Evolutionary conservation across 2,113 vertebrate species (phyloP).

Genomic region (Girardinichthys multiradiatus): DNA sequence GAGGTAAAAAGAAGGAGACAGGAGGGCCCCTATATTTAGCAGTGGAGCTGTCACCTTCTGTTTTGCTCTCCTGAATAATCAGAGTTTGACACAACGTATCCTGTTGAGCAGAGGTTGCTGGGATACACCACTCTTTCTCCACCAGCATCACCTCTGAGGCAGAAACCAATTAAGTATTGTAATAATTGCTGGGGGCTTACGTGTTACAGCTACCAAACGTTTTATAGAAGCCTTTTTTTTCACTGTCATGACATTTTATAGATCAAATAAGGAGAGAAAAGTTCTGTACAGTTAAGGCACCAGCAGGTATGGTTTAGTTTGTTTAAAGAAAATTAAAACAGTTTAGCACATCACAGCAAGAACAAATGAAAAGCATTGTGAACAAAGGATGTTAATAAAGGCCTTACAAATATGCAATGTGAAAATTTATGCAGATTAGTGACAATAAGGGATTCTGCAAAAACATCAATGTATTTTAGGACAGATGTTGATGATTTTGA

Average conservation of each 20-base stretch:
- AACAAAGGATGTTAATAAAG: conserved; percentile 7
- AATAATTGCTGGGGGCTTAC: conserved; percentile 63
- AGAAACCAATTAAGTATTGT: conserved; percentile 57
- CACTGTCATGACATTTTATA: conserved; percentile 24
- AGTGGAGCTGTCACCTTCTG: conserved; percentile 78
- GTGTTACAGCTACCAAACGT: conserved; percentile 48
- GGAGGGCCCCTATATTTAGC: conserved; percentile 83
- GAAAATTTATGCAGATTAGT: background rate
- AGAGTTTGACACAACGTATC: conserved; percentile 76
- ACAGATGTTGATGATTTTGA: background rate
- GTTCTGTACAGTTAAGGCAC: conserved; percentile 30
- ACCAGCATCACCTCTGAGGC: conserved; percentile 52
- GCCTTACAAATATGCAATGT: background rate
- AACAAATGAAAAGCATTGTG: background rate
- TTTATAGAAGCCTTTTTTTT: conserved; percentile 34
- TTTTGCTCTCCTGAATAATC: conserved; percentile 76
- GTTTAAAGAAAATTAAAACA: background rate
- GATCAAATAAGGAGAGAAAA: conserved; percentile 12
- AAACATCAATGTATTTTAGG: background rate
- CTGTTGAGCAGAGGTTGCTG: conserved; percentile 77
- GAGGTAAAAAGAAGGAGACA: conserved; percentile 67
- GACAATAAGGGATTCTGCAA: background rate
- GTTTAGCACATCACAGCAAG: background rate
- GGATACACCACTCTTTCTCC: conserved; percentile 55
- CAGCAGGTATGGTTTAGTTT: conserved; percentile 27